phyloP scores from a whole-genome alignment of 2,888 invertebrate genomes.

The Cremastinae sp. region DNA sequence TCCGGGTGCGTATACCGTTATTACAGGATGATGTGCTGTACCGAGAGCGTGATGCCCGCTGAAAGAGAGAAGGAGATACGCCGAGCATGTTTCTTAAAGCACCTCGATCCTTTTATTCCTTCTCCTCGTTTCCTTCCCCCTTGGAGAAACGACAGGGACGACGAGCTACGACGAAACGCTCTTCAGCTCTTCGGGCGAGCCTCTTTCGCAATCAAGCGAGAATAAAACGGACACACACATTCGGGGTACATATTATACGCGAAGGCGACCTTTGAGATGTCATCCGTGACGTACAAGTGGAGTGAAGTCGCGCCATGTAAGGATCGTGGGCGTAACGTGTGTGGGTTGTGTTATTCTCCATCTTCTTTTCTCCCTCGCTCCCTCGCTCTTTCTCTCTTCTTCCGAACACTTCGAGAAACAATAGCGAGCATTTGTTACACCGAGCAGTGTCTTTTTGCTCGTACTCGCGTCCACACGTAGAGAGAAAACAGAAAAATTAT shows the following conservation, averaged over 20 bases:
- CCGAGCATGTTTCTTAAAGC: conserved; percentile 61
- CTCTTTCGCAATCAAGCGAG: conserved; percentile 62
- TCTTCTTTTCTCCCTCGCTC: conserved; percentile 21
- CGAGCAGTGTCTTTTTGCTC: conserved; percentile 1
- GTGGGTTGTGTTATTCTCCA: conserved; percentile 57
- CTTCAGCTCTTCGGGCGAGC: conserved; percentile 41
- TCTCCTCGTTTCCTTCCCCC: conserved; percentile 32
- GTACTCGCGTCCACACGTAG: conserved; percentile 26
- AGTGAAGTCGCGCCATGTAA: conserved; percentile 63
- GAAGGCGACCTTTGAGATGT: conserved; percentile 64
- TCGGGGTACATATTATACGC: conserved; percentile 50
- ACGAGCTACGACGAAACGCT: conserved; percentile 33
- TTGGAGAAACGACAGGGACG: conserved; percentile 12
- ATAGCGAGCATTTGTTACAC: conserved; percentile 65
- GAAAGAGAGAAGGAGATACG: conserved; percentile 50
- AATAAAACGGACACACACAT: conserved; percentile 59
- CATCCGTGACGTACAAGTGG: conserved; percentile 66
- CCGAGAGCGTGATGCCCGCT: conserved; percentile 34
- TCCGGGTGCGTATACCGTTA: conserved; percentile 63
- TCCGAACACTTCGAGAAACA: conserved; percentile 57
- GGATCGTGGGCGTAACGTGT: conserved; percentile 62
- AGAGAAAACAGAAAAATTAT: conserved; percentile 39
- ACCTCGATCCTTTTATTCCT: conserved; percentile 53
- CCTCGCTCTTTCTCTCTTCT: conserved; percentile 31
- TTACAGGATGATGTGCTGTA: conserved; percentile 46